phyloP scores from a whole-genome alignment of 1,140 invertebrate genomes.

The Aradophagus sp. region DNA sequence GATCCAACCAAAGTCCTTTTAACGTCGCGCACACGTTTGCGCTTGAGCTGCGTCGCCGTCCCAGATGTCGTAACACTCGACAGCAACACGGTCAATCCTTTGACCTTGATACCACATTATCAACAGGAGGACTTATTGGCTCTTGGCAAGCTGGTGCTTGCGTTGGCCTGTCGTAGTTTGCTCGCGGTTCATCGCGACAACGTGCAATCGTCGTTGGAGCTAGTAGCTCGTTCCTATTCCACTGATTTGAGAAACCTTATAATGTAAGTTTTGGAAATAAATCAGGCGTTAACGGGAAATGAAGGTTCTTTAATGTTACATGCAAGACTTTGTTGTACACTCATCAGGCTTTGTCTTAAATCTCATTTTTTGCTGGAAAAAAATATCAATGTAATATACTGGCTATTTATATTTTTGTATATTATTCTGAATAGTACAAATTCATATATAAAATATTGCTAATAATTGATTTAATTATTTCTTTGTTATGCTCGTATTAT shows the following conservation, averaged over 20 bases:
- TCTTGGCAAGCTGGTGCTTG: conserved; percentile 92
- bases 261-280: conserved; percentile 85
- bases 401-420: too few relatives aligned
- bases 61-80: conserved; percentile 91
- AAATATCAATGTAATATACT: too few relatives aligned
- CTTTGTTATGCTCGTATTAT: too few relatives aligned
- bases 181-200: conserved; percentile 90
- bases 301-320: too few relatives aligned
- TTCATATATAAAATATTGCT: too few relatives aligned
- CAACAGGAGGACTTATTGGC: conserved; percentile 94
- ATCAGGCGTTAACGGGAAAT: too few relatives aligned
- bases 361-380: too few relatives aligned
- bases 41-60: conserved; percentile 88
- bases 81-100: conserved; percentile 78
- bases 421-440: too few relatives aligned
- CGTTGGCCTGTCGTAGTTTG: conserved; percentile 92
- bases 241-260: conserved; percentile 95
- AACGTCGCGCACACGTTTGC: conserved; percentile 81
- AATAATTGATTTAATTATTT: too few relatives aligned
- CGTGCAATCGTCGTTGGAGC: conserved; percentile 89
- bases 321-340: too few relatives aligned
- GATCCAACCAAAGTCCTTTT: conserved; percentile 95
- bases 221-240: conserved; percentile 92
- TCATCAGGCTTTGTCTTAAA: too few relatives aligned
- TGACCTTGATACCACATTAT: conserved; percentile 84